Conservation (phyloP, 2,888 invertebrate genomes). For the Leucozona laternaria region DNA sequence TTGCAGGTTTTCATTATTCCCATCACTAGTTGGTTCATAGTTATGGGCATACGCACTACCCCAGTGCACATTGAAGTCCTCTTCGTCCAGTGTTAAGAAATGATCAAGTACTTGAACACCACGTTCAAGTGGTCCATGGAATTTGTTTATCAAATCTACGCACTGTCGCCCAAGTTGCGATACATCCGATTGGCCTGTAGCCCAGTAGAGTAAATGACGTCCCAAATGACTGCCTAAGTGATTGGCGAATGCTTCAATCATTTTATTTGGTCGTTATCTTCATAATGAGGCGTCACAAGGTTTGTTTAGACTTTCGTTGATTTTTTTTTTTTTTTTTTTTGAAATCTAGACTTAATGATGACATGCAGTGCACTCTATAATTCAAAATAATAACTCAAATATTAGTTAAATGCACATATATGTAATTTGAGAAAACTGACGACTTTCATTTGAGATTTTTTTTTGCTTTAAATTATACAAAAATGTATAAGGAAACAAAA, state of each 20-base stretch:
- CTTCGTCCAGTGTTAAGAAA: conserved; percentile 86
- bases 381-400: conserved; percentile 26
- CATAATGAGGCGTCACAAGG: conserved; percentile 44
- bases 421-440: conserved; percentile 15
- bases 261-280: conserved; percentile 78
- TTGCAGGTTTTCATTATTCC: conserved; percentile 78
- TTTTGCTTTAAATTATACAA: conserved; percentile 16
- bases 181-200: conserved; percentile 85
- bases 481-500: conserved; percentile 50
- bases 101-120: conserved; percentile 87
- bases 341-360: conserved; percentile 1
- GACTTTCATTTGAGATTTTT: conserved; percentile 58
- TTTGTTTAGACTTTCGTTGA: not conserved
- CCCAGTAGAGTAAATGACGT: conserved; percentile 86
- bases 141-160: conserved; percentile 84
- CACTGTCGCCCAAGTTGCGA: conserved; percentile 87
- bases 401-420: not conserved
- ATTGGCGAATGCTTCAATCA: conserved; percentile 83
- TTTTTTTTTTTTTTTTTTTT: not conserved
- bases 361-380: conserved; percentile 23
- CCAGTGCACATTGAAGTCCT: conserved; percentile 83
- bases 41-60: conserved; percentile 82
- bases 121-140: conserved; percentile 83
- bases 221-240: conserved; percentile 84
- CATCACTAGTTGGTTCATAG: conserved; percentile 78